Conservation (phyloP, 2,797 vertebrate species). For the Melopsittacus undulatus region DNA sequence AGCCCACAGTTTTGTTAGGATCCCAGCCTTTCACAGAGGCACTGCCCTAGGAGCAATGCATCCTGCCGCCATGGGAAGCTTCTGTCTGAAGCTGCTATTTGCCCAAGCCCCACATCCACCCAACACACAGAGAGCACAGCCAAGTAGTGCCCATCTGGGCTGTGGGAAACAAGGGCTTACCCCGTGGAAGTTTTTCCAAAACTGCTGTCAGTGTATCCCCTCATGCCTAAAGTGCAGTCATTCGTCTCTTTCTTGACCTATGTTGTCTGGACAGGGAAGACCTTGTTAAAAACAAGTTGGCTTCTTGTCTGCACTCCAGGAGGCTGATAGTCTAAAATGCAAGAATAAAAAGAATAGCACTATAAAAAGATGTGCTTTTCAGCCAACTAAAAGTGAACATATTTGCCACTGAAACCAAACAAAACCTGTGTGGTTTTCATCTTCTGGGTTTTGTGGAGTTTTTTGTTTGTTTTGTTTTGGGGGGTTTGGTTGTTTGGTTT, state of each 20-base stretch:
- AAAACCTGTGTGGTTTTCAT: not conserved
- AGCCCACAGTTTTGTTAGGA: not conserved
- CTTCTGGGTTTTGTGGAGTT: not conserved
- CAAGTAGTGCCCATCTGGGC: not conserved
- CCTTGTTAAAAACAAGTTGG: not conserved
- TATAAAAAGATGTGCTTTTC: not conserved
- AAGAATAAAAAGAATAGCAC: not conserved
- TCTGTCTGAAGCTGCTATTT: not conserved
- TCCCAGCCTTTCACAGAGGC: not conserved
- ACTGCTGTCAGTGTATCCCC: not conserved
- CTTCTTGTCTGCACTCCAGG: not conserved
- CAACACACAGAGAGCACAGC: rapidly evolving
- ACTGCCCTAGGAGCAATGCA: not conserved
- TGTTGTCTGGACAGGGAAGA: not conserved
- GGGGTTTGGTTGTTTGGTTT: not conserved
- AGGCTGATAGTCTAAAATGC: not conserved
- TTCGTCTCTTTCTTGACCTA: not conserved
- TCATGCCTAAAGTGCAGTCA: not conserved
- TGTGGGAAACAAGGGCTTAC: not conserved
- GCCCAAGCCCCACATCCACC: not conserved
- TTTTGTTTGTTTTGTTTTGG: not conserved
- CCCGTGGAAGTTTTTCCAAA: not conserved
- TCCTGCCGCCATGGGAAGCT: not conserved
- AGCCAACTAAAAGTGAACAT: not conserved
- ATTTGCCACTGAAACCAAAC: not conserved